Base-by-base conservation (phyloP, 2,797 vertebrate species). In the Megalops cyprinoides region DNA sequence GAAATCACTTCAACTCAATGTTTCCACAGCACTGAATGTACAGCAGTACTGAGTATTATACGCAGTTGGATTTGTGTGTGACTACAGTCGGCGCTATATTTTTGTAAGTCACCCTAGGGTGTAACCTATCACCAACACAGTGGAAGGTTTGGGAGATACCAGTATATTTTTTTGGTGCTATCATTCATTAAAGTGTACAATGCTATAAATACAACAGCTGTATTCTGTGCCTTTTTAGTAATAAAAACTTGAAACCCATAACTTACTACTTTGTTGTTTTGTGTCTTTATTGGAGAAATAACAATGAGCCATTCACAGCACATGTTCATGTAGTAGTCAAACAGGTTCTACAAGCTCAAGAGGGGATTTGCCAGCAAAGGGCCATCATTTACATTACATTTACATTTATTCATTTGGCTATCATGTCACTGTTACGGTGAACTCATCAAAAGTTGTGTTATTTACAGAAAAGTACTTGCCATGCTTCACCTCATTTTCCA, bases 211-310 rank as follows among this genome's bases (percentile, higher is more conserved):
- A 88, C 85, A 84, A 91, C 91, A 88, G 87, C 91, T 94, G 90
- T 94, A 92, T 91, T 92, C 87, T 87, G 93, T 94, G 94, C 94
- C 92, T 94, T 95, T 94, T 93, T 92, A 91, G 81, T 92, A 93
- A 94, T 94, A 90, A 93, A 94, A 91, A 77, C 65, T 62, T 84
- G 53, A 81, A 90, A 89, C 39, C 42, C 3, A 78, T 3, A 15
- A n/a, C 7, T 49, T 53, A 53, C n/a, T 5, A 9, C 48, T 69
- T 39, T 3, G 46, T 15, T 78, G 58, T 78, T 28, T 56, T 28
- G 44, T 74, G 55, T 49, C 44, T 55, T 81, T 53, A 39, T 55
- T 55, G 65, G 74, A 51, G 34, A 48, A 15, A 77, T 10, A 60
- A 58, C 12, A 53, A 28, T 53, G 48, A n/a, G 31, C 48, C 18